A percentile compares a stretch with the other conserved stretches of the same genome.
Conservation (phyloP, 2,888 invertebrate species). For the Lepeophtheirus nordmannii region DNA sequence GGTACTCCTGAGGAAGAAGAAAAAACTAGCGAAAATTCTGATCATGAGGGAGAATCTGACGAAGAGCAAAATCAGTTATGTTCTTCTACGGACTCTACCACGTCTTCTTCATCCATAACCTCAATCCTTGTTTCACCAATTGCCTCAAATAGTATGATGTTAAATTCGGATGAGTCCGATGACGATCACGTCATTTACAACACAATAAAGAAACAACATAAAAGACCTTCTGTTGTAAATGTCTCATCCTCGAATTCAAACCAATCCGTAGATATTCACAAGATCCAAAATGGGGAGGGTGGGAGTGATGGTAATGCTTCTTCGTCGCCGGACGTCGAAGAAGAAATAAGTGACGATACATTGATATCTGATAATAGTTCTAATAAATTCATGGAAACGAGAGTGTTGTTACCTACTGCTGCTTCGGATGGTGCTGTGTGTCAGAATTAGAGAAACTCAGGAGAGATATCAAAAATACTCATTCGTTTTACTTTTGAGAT, state of each 20-base stretch:
- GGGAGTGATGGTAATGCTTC: constrained; percentile 3
- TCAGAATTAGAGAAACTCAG: no score
- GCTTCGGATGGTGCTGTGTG: no score
- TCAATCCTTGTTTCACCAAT: constrained; percentile 4
- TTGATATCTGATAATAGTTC: no score
- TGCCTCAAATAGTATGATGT: background rate
- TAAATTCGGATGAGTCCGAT: background rate
- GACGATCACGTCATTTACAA: background rate
- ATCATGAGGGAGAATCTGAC: background rate
- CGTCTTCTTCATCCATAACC: background rate
- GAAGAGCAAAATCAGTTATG: background rate
- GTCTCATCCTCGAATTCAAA: background rate
- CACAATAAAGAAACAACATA: background rate
- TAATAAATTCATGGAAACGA: no score
- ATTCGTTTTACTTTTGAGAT: no score
- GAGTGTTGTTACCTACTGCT: no score
- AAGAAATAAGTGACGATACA: background rate
- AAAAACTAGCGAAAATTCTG: background rate
- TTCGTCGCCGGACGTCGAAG: constrained; percentile 9
- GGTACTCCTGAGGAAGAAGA: background rate
- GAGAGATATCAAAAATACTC: no score
- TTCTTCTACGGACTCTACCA: background rate
- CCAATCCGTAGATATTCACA: background rate
- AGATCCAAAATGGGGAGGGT: background rate
- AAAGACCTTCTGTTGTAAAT: background rate